phyloP scores from a whole-genome alignment of 37 sponge, comb jelly and placozoan genomes.

The Amphimedon queenslandica region DNA sequence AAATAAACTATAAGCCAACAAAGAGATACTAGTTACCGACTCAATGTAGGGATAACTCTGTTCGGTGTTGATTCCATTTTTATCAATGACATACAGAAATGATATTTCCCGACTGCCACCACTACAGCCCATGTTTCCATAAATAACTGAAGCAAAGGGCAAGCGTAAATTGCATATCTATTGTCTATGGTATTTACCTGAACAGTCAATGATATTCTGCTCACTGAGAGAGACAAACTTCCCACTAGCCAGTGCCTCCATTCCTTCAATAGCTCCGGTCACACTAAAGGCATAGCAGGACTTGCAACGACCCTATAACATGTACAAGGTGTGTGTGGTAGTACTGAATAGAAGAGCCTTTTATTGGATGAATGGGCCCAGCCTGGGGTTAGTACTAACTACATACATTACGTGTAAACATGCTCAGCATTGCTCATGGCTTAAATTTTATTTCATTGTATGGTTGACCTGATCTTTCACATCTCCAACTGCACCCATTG shows the following conservation, averaged over 20 bases:
- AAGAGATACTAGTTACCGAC: background rate
- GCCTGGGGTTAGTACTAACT: too few relatives aligned
- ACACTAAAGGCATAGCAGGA: conserved; percentile 13
- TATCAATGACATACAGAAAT: conserved; percentile 36
- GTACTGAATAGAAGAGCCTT: too few relatives aligned
- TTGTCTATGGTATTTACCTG: conserved; percentile 3
- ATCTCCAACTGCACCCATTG: conserved; percentile 10
- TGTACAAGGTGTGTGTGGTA: too few relatives aligned
- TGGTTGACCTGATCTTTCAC: conserved; percentile 16
- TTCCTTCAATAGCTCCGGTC: conserved; percentile 12
- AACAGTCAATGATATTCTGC: conserved; percentile 71
- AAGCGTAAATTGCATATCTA: background rate
- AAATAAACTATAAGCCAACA: background rate
- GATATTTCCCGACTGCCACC: conserved; percentile 39
- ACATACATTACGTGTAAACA: too few relatives aligned
- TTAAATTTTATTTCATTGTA: too few relatives aligned
- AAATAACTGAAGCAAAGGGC: conserved; percentile 10
- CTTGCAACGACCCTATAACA: conserved; percentile 14
- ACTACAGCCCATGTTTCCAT: conserved; percentile 62
- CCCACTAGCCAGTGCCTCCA: conserved; percentile 44
- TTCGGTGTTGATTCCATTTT: conserved; percentile 47
- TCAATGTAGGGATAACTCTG: conserved; percentile 50
- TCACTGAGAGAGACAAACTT: conserved; percentile 56
- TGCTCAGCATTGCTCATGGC: too few relatives aligned
- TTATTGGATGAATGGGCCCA: too few relatives aligned